Evolutionary conservation across 2,888 invertebrate species (phyloP).

Genomic region (Tenthredo scrophulariae): DNA sequence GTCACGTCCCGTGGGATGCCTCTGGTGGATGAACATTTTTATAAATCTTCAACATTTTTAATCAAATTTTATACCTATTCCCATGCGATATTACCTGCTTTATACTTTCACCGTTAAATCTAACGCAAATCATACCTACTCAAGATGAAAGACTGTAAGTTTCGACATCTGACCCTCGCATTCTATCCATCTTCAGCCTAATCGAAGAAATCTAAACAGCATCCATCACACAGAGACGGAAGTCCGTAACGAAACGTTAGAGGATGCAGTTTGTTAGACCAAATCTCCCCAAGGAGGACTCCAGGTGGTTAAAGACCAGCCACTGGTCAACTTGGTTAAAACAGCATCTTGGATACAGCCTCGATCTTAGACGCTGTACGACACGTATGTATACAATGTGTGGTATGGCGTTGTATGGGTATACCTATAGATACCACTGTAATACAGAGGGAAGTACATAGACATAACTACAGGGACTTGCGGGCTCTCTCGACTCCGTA

Average conservation of each 20-base stretch:
- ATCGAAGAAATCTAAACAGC: neutral
- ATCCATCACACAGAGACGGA: neutral
- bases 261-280: neutral
- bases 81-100: slow-evolving; percentile 18
- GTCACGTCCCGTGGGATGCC: slow-evolving; percentile 50
- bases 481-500: slow-evolving; percentile 11
- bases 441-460: neutral
- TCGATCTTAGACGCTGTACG: neutral
- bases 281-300: slow-evolving; percentile 59
- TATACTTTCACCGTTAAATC: slow-evolving; percentile 13
- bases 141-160: neutral
- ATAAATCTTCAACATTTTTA: slow-evolving; percentile 46
- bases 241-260: neutral
- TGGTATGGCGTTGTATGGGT: neutral
- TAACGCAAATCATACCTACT: neutral
- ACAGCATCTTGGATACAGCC: neutral
- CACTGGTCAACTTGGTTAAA: slow-evolving; percentile 55
- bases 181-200: neutral
- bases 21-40: slow-evolving; percentile 43
- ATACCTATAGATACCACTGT: neutral
- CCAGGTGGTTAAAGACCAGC: slow-evolving; percentile 72
- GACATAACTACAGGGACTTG: slow-evolving; percentile 33
- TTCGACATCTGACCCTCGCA: neutral
- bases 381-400: neutral
- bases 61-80: slow-evolving; percentile 45